Evolutionary conservation across 2,113 vertebrate species (phyloP), one percentile per base, ranked within the genome.

Genomic region (Spea bombifrons): DNA sequence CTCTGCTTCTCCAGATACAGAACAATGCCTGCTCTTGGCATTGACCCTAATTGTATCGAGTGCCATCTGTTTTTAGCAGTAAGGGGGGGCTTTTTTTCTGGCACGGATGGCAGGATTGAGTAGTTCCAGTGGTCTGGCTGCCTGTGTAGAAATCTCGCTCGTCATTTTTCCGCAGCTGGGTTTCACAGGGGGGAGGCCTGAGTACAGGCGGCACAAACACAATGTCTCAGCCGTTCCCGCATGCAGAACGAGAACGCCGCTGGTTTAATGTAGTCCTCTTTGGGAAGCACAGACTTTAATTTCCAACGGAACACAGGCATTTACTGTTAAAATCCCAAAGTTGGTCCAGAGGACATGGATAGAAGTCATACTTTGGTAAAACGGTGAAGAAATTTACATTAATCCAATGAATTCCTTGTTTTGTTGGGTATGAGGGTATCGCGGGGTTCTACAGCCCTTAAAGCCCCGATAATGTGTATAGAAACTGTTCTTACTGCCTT

Each of bases 21-120:
- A 80, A 80, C 71, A 73, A 73, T 67, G 49, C 52, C 81, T 80
- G 75, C 76, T 84, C 81, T 75, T 75, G 80, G 81, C 64, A 76
- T 15, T 44, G 46, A 5, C 52, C 64, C 71, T 73, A 80, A 80
- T 80, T 73, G 77, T 67, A 68, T 73, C 6, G n/a, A 43, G 46
- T 47, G 52, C 71, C 71, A 73, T 80, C 71, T 80, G 71, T 73
- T 79, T 78, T 71, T 65, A 59, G 12, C 46, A 73, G 0, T 0
- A 12, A 0, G 44, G 46, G 46, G 52, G 47, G 59, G 17, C 44
- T 7, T 1, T 5, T n/a, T 0, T 3, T 30, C 55, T 68, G 76
- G 52, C 66, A 3, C 4, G 30, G 46, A 48, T 67, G 15, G 3
- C 17, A 74, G n/a, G 0, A 3, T 4, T 17, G 71, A 8, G 44